Percentiles rank a stretch among this genome's conserved stretches.
These are phyloP conservation scores for Morus bassanus DNA, from an alignment of 2,797 vertebrate genomes.

Conservation along the genomic window DNA sequence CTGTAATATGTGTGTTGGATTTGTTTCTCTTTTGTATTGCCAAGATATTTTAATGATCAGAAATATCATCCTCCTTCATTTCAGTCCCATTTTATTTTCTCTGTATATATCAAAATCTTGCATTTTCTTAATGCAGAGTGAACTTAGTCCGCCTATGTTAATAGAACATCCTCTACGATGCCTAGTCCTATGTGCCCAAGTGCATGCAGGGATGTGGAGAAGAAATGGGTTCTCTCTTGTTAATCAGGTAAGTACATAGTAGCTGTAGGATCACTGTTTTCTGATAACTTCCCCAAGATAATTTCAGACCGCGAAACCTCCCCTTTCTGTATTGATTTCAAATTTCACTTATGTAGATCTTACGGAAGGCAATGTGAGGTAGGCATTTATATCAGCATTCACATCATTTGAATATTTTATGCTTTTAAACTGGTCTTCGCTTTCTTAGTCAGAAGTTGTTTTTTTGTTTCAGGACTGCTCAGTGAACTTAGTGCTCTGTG, in stretches of 20 bases:
- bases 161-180: conserved; percentile 95
- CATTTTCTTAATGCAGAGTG: conserved; percentile 81
- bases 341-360: neutral
- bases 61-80: neutral
- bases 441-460: neutral
- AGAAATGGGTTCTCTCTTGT: conserved; percentile 97
- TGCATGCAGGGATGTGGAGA: conserved; percentile 98
- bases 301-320: neutral
- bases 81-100: neutral
- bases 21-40: neutral
- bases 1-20: neutral
- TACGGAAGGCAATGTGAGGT: rapidly evolving
- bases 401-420: neutral
- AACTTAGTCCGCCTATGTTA: conserved; percentile 93
- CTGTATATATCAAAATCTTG: neutral
- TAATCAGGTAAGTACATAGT: conserved; percentile 84
- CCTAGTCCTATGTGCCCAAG: conserved; percentile 94
- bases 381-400: neutral
- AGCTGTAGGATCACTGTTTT: neutral
- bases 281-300: neutral
- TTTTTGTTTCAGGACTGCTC: neutral
- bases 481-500: neutral
- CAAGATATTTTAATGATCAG: neutral
- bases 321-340: neutral
- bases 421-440: neutral